These are phyloP conservation scores for Caenorhabditis panamensis DNA, from an alignment of 2,888 invertebrate genomes.

Conservation along the genomic window DNA sequence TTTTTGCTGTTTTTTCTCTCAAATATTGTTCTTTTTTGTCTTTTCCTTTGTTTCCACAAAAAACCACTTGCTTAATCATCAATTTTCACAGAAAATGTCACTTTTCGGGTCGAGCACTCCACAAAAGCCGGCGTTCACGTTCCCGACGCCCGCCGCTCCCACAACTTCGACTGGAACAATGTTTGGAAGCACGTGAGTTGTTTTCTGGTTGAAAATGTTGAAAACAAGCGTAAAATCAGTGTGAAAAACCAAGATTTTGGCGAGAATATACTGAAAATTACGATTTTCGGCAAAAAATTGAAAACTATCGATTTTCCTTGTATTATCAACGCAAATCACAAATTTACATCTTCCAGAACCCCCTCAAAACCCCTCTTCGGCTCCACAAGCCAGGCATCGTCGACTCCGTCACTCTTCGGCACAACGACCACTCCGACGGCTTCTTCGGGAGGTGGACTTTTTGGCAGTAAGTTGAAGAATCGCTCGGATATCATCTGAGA, in stretches of 20 bases:
- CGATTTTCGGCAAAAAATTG: no score
- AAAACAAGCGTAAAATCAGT: background rate
- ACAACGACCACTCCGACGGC: constrained; percentile 50
- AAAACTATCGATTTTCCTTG: background rate
- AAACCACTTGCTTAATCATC: no score
- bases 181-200: constrained; percentile 55
- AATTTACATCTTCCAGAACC: constrained; percentile 36
- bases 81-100: constrained; percentile 37
- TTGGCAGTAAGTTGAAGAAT: constrained; percentile 44
- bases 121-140: constrained; percentile 53
- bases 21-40: background rate
- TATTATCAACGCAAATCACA: no score
- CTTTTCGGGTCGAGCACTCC: constrained; percentile 52
- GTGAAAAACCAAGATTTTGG: no score
- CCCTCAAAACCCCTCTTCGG: constrained; percentile 62
- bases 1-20: background rate
- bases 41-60: background rate
- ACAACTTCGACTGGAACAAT: constrained; percentile 36
- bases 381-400: constrained; percentile 51
- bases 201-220: background rate
- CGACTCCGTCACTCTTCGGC: constrained; percentile 54
- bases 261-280: no score
- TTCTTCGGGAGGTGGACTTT: constrained; percentile 55
- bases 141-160: constrained; percentile 48
- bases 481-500: no score